phyloP scores from a whole-genome alignment of 2,888 invertebrate species.

The Drosophila mimetica region DNA sequence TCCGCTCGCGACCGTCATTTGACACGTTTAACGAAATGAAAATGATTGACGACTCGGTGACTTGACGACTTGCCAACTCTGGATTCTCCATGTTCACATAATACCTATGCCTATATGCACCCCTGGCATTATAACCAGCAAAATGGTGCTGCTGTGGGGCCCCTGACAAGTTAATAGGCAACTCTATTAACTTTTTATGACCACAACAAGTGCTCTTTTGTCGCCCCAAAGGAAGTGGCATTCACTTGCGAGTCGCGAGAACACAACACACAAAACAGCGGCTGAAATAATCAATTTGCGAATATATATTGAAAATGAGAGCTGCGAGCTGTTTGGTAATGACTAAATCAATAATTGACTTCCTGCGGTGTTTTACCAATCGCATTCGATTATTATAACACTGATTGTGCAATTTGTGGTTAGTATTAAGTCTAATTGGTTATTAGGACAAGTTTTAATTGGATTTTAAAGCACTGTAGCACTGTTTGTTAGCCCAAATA shows the following conservation, averaged over 20 bases:
- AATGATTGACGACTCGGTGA: constrained; percentile 61
- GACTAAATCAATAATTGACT: constrained; percentile 60
- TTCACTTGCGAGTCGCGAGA: constrained; percentile 29
- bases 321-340: constrained; percentile 45
- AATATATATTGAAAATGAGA: constrained; percentile 52
- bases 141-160: constrained; percentile 45
- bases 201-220: constrained; percentile 35
- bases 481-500: not conserved
- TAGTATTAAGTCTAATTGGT: not conserved
- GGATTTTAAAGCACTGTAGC: not conserved
- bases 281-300: constrained; percentile 43
- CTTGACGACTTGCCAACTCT: constrained; percentile 29
- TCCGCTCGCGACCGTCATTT: constrained; percentile 68
- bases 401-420: constrained; percentile 17
- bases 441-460: constrained; percentile 10
- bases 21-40: constrained; percentile 72
- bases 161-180: constrained; percentile 71
- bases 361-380: constrained; percentile 44
- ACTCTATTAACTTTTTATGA: constrained; percentile 55
- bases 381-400: constrained; percentile 36
- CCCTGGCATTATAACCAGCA: too few species aligned
- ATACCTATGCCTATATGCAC: constrained; percentile 14
- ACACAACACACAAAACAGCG: constrained; percentile 2
- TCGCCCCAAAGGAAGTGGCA: constrained; percentile 63
- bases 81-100: constrained; percentile 8